Conservation (phyloP, 2,113 vertebrate genomes). For the Oophaga pumilio region DNA sequence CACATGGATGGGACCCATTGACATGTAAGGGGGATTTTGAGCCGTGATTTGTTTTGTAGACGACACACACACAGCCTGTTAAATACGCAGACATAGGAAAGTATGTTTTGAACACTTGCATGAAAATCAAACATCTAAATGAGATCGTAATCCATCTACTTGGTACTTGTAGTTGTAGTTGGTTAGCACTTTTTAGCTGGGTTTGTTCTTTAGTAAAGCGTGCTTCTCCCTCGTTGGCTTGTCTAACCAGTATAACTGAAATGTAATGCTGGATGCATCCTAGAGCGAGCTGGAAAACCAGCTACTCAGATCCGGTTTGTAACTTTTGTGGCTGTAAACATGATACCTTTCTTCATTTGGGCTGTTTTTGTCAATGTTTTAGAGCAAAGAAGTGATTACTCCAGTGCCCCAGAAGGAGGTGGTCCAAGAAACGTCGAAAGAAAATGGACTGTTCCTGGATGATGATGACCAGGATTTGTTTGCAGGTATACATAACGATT, state of each 20-base stretch:
- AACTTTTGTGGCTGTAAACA: background rate
- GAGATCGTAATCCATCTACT: background rate
- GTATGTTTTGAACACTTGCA: too few relatives aligned
- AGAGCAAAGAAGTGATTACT: slow-evolving; percentile 66
- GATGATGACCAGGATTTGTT: slow-evolving; percentile 87
- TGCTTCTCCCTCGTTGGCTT: background rate
- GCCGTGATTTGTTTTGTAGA: too few relatives aligned
- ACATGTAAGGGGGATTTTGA: too few relatives aligned
- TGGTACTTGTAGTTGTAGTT: background rate
- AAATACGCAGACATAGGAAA: too few relatives aligned
- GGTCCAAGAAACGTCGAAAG: slow-evolving; percentile 70
- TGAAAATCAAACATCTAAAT: too few relatives aligned
- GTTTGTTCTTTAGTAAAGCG: background rate
- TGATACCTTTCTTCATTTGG: background rate
- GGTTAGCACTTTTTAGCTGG: background rate
- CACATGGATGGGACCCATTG: too few relatives aligned
- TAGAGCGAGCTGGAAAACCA: background rate
- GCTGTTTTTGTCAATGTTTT: slow-evolving; percentile 37
- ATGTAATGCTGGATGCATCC: background rate
- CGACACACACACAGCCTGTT: too few relatives aligned
- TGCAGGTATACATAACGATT: slow-evolving; percentile 73
- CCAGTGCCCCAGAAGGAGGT: slow-evolving; percentile 60
- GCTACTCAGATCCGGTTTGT: background rate
- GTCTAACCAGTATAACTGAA: slow-evolving; percentile 4
- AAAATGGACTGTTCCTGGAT: slow-evolving; percentile 84